Conservation (phyloP, 2,797 vertebrate species). For the Macropus fuliginosus region DNA sequence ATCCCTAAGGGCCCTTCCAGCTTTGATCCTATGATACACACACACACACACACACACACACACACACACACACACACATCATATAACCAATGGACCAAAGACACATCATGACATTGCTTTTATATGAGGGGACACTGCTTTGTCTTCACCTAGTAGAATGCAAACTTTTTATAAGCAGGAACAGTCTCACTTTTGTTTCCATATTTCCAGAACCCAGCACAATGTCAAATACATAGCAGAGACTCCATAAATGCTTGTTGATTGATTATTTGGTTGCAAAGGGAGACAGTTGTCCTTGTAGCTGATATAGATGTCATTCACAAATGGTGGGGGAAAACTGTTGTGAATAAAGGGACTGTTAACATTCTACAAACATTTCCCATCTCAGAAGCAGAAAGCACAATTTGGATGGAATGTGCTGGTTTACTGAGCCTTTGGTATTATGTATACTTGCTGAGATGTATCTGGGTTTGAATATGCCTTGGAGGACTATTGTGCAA, state of each 20-base stretch:
- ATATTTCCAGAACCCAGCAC: neutral
- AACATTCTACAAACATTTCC: constrained; percentile 69
- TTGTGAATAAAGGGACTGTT: constrained; percentile 60
- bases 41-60: too few species aligned
- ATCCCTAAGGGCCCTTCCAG: too few species aligned
- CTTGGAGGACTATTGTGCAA: constrained; percentile 70
- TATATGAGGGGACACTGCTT: neutral
- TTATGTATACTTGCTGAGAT: constrained; percentile 67
- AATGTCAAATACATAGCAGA: neutral
- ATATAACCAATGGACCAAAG: neutral
- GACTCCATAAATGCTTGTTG: neutral
- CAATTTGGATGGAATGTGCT: constrained; percentile 69
- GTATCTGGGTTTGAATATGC: constrained; percentile 67
- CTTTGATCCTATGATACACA: too few species aligned
- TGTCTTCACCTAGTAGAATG: neutral
- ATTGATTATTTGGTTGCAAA: neutral
- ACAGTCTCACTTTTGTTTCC: neutral
- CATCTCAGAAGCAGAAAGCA: constrained; percentile 44
- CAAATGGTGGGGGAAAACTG: constrained; percentile 26
- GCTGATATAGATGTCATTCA: constrained; percentile 41
- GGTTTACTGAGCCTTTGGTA: constrained; percentile 63
- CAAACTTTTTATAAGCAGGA: neutral
- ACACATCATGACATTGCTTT: neutral
- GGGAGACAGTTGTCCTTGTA: neutral
- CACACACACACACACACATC: too few species aligned